These are phyloP conservation scores for Trimorus sp. DNA, from an alignment of 2,888 invertebrate genomes.

Conservation along the genomic window DNA sequence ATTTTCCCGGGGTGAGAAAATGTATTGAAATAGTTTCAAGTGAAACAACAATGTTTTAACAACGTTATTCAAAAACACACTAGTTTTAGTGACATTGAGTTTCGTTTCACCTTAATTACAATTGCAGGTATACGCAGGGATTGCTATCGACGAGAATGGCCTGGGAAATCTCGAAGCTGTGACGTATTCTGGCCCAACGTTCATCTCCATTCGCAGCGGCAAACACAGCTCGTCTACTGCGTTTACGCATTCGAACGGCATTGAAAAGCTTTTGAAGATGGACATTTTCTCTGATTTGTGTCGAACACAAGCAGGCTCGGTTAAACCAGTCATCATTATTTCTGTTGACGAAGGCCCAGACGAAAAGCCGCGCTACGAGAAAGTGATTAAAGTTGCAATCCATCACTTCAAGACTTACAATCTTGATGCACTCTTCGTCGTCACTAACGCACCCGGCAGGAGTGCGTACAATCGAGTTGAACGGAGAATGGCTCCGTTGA, in stretches of 20 bases:
- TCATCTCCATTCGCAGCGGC: slow-evolving; percentile 75
- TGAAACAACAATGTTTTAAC: no score
- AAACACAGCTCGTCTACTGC: slow-evolving; percentile 72
- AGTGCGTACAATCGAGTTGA: slow-evolving; percentile 76
- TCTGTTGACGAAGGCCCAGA: background rate
- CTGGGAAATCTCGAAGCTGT: slow-evolving; percentile 76
- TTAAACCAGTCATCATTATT: background rate
- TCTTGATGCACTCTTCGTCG: slow-evolving; percentile 72
- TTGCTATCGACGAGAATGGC: slow-evolving; percentile 69
- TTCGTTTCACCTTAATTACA: no score
- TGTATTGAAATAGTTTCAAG: no score
- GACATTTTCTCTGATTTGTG: background rate
- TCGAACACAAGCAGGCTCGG: background rate
- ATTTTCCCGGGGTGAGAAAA: no score
- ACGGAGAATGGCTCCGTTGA: slow-evolving; percentile 76
- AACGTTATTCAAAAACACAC: no score
- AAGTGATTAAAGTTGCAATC: slow-evolving; percentile 26
- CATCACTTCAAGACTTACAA: slow-evolving; percentile 69
- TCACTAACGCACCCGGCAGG: slow-evolving; percentile 76
- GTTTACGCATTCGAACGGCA: background rate
- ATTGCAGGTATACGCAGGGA: slow-evolving; percentile 56
- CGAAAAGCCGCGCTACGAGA: background rate
- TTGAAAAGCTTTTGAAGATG: background rate
- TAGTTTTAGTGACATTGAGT: no score
- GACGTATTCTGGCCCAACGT: slow-evolving; percentile 79